Evolutionary conservation across 2,113 vertebrate species (phyloP).

Genomic region (Salvelinus fontinalis): DNA sequence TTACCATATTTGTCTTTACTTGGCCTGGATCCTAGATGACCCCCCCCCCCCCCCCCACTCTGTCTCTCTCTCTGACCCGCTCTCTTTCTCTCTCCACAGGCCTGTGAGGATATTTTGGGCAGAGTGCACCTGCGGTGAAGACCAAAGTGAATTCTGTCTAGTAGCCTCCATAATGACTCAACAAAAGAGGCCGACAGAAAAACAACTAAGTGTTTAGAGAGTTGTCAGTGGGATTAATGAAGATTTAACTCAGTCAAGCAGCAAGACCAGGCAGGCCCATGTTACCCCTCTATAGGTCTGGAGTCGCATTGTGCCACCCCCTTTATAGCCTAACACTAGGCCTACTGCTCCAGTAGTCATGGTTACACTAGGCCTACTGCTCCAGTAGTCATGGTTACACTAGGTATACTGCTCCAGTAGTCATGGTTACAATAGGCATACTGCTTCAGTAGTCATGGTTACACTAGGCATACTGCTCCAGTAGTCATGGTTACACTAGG

Average conservation of each 20-base stretch:
- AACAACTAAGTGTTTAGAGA: constrained; percentile 18
- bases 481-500: no score
- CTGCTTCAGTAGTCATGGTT: no score
- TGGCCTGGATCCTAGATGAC: constrained; percentile 3
- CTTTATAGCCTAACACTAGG: no score
- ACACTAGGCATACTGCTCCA: no score
- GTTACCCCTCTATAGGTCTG: no score
- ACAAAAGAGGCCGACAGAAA: constrained; percentile 17
- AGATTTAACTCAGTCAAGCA: neutral
- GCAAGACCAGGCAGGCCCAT: no score
- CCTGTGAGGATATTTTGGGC: neutral
- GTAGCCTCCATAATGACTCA: constrained; percentile 20
- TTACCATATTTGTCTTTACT: neutral
- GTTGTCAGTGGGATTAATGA: constrained; percentile 8
- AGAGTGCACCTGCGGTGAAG: neutral
- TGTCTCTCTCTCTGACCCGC: constrained; percentile 16
- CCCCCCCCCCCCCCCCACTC: neutral
- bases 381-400: no score
- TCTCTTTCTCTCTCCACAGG: neutral
- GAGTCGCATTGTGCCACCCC: no score
- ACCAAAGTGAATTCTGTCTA: neutral
- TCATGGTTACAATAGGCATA: no score
- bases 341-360: no score
- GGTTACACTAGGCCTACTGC: no score
- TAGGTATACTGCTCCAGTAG: no score